These are phyloP conservation scores for Hecatera dysodea DNA, from an alignment of 2,888 invertebrate species.

Conservation along the genomic window DNA sequence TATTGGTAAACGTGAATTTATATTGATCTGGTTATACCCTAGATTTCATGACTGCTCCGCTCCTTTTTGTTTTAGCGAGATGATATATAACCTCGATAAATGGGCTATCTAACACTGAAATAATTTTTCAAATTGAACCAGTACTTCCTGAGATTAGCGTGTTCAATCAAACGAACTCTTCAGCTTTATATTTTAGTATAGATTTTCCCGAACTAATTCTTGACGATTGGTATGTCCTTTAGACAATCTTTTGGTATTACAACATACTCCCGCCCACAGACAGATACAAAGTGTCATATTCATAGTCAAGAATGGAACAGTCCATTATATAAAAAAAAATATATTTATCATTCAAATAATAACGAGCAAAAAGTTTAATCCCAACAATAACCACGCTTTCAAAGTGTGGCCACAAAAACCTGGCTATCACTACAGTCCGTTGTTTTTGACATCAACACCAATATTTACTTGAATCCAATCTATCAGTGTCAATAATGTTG, in stretches of 20 bases:
- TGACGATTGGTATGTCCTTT: background rate
- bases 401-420: conserved; percentile 38
- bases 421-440: conserved; percentile 24
- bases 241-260: no score
- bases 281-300: background rate
- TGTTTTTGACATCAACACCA: conserved; percentile 53
- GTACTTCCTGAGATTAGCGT: no score
- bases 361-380: conserved; percentile 10
- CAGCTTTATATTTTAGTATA: no score
- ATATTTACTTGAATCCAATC: conserved; percentile 62
- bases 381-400: conserved; percentile 6
- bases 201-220: background rate
- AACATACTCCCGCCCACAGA: background rate
- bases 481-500: conserved; percentile 63
- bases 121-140: no score
- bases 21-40: background rate
- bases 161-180: no score
- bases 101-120: no score
- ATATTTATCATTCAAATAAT: background rate
- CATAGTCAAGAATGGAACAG: background rate
- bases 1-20: background rate
- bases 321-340: background rate
- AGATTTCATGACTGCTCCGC: no score
- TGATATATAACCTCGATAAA: no score
- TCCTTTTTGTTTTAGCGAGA: no score